Evolutionary conservation across 2,888 invertebrate species (phyloP), one percentile per base, ranked within the genome.

Genomic region (Stomorhina lunata): DNA sequence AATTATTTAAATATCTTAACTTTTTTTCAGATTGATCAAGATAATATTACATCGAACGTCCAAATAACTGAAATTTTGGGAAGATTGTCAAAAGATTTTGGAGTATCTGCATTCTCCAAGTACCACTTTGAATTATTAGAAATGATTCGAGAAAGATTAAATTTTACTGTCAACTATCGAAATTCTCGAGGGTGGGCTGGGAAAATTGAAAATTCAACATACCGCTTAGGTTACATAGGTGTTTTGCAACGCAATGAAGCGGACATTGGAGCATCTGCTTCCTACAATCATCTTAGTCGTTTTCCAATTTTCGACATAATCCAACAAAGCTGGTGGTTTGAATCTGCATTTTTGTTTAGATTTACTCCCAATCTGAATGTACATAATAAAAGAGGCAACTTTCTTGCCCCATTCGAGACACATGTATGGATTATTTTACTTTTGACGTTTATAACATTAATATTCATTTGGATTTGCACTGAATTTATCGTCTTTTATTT

Each of bases 121-220:
- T 91, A 90, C 78, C 87, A 89, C 76, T 90, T 88, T 34, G 87
- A 86, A 2, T 61, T 91, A 4, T 15, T 88, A 1, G 45, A 55
- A 25, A 79, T 90, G 34, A 78, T 90, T 4, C 83, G 86, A 32
- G 87, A 90, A 25, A 86, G 86, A 2, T 87, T 89, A 9, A 91
- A 91, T 77, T 91, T 91, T 71, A 87, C 87, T 2, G 84, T 90
- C 0, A 85, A 87, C 20, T 91, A 88, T 84, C 89, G 91, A 3
- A 89, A 90, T 69, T 86, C 89, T 2, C 86, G 90, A 2, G 90
- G 89, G n/a, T 91, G 91, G 91, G 88, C 89, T 17, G 90, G 91
- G 9, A 85, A 88, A 29, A 84, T 91, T 68, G 87, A 86, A 7
- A 88, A 88, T 53, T 86, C 88, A 4, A 86, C 86, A 17, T 91